Evolutionary conservation across 1,140 invertebrate species (phyloP).

Genomic region (Wiebesia pumilae): DNA sequence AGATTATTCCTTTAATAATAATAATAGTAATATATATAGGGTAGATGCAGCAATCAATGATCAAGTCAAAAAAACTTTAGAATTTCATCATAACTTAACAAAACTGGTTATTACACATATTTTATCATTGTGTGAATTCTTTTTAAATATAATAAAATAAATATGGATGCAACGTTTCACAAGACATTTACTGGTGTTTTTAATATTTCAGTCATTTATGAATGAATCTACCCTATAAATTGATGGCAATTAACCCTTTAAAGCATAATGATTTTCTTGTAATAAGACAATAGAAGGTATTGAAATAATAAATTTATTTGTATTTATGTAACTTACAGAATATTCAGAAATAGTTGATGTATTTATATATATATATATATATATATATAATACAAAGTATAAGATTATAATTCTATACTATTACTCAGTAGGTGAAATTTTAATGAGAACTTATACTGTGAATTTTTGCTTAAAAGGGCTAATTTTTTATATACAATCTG

Average conservation of each 20-base stretch:
- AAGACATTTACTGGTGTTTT: conserved; percentile 5
- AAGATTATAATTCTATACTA: too few relatives aligned
- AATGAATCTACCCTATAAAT: conserved; percentile 39
- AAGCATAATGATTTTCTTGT: conserved; percentile 11
- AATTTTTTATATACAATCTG: conserved; percentile 38
- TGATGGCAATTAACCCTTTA: conserved; percentile 29
- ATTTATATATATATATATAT: too few relatives aligned
- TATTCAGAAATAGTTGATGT: too few relatives aligned
- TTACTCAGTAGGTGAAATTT: too few relatives aligned
- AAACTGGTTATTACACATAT: conserved; percentile 2
- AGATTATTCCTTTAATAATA: conserved; percentile 54
- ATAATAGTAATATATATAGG: conserved; percentile 30
- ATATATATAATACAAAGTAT: too few relatives aligned
- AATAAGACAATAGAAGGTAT: background rate
- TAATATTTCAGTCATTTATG: conserved; percentile 12
- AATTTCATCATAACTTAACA: conserved; percentile 8
- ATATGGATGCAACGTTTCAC: background rate
- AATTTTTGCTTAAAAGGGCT: conserved; percentile 36
- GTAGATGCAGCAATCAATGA: conserved; percentile 15
- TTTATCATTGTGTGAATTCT: too few relatives aligned
- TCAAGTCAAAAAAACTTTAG: conserved; percentile 14
- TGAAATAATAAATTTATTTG: background rate
- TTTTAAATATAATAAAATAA: conserved; percentile 2
- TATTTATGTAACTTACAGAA: too few relatives aligned
- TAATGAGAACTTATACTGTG: background rate